Conservation (phyloP, 1,140 invertebrate genomes). For the Leguminivora glycinivorella region DNA sequence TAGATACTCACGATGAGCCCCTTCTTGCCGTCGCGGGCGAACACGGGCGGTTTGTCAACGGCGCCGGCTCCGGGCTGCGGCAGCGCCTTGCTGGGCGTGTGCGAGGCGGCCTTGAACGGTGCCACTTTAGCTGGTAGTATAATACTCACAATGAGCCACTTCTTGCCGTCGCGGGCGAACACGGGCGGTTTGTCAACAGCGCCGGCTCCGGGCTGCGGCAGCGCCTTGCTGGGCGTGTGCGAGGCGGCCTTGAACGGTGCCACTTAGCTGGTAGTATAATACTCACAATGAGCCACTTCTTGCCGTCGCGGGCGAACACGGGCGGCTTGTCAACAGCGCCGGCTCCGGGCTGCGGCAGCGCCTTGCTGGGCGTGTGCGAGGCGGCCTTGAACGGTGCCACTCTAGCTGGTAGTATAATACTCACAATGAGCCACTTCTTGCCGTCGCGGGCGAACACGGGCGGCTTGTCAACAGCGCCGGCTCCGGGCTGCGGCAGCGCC, state of each 20-base stretch:
- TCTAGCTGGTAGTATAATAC: no score
- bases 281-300: slow-evolving; percentile 97
- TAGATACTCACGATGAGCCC: slow-evolving; percentile 93
- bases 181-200: slow-evolving; percentile 88
- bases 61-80: slow-evolving; percentile 79
- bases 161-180: slow-evolving; percentile 94
- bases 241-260: slow-evolving; percentile 88
- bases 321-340: slow-evolving; percentile 87
- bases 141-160: slow-evolving; percentile 93
- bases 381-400: slow-evolving; percentile 88
- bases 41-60: slow-evolving; percentile 89
- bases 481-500: slow-evolving; percentile 76
- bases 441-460: slow-evolving; percentile 92
- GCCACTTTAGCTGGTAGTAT: no score
- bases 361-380: slow-evolving; percentile 70
- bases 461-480: slow-evolving; percentile 84
- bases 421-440: slow-evolving; percentile 97
- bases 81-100: slow-evolving; percentile 64
- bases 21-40: slow-evolving; percentile 95
- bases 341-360: slow-evolving; percentile 77
- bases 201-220: slow-evolving; percentile 79
- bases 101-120: slow-evolving; percentile 86
- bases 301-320: slow-evolving; percentile 92
- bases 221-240: slow-evolving; percentile 64
- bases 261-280: no score